Evolutionary conservation across 2,797 vertebrate genomes (phyloP), one percentile per base, ranked within the genome.

Genomic region (Tolypeutes matacus): DNA sequence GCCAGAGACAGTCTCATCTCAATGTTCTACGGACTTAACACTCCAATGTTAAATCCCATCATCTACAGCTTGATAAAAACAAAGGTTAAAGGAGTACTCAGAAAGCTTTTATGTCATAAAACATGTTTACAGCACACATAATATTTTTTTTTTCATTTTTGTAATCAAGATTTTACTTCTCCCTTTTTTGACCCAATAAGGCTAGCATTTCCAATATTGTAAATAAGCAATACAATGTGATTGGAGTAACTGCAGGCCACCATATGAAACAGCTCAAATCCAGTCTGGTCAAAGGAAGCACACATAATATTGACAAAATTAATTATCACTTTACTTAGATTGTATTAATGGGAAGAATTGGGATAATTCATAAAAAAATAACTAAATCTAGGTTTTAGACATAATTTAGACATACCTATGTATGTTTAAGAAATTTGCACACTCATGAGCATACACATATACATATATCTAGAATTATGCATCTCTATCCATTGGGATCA

Each of bases 81-180:
- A 20, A 36, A 72, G 17, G 36, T 72, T 42, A 42, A 72, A 72
- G 69, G 23, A 39, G 69, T 10, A 5, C 36, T 72, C 10, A 72
- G 13, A 72, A 72, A 23, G 11, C 42, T 72, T 72, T 72, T 72
- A 39, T 39, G 36, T 13, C 21, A 14, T 36, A 72, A 5, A 10
- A 6, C 25, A 21, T 42, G 10, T 25, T 72, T 36, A 51, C 49
- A 14, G 49, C 9, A 10, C 6, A 42, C 31, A 29, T 39, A 4
- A 42, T 42, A 51, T n/a, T n/a, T n/a, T n/a, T n/a, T n/a, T n/a
- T n/a, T n/a, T n/a, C n/a, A n/a, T n/a, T n/a, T 96, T 86, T 85
- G n/a, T 76, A 83, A 53, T 77, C 73, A 96, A 92, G 62, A 81
- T 94, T 95, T 92, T 82, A 94, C 29, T 42, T 93, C 75, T 96